Conservation (phyloP, 2,888 invertebrate genomes). For the Meteorus colon region DNA sequence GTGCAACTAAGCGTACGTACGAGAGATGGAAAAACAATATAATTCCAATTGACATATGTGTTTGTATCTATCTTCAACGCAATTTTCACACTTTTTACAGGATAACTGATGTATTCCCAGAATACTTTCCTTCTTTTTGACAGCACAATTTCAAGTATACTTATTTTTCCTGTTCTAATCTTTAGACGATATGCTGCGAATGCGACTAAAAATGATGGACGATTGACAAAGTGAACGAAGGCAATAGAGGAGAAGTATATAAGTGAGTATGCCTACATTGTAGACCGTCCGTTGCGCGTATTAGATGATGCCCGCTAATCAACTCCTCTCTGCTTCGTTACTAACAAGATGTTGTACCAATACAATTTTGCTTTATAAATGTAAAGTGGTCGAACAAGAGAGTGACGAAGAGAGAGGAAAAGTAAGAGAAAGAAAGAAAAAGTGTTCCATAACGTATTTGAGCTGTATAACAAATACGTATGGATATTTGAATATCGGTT, state of each 20-base stretch:
- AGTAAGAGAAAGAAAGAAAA: neutral
- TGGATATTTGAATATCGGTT: neutral
- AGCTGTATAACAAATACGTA: neutral
- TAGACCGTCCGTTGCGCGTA: constrained; percentile 37
- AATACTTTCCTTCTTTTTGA: neutral
- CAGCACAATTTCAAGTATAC: neutral
- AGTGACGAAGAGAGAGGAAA: neutral
- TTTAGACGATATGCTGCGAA: constrained; percentile 37
- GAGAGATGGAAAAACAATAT: neutral
- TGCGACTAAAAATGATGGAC: constrained; percentile 18
- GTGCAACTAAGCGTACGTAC: neutral
- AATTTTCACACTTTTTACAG: too few relatives aligned
- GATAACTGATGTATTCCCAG: too few relatives aligned
- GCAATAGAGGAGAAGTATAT: constrained; percentile 7
- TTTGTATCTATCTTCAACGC: neutral
- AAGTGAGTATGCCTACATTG: constrained; percentile 5
- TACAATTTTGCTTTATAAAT: neutral
- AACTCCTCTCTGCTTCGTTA: constrained; percentile 40
- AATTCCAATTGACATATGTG: neutral
- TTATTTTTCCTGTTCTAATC: constrained; percentile 22
- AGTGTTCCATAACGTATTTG: neutral
- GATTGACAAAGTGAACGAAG: constrained; percentile 19
- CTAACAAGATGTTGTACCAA: constrained; percentile 45
- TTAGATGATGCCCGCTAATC: constrained; percentile 54
- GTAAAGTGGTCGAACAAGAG: neutral